Conservation (phyloP, 2,113 vertebrate species). For the Grus americana region DNA sequence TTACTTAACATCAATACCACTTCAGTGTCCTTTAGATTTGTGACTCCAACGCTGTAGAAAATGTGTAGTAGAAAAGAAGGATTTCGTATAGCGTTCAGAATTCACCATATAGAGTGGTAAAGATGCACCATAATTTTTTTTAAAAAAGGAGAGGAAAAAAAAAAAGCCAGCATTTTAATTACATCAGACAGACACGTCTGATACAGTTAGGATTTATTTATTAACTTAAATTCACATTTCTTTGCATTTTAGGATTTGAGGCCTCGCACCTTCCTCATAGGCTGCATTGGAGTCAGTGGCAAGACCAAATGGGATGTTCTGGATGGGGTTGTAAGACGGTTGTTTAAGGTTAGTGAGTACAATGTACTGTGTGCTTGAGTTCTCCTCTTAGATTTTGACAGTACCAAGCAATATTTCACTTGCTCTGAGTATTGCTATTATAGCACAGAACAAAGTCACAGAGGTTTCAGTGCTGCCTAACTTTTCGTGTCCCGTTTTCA, state of each 20-base stretch:
- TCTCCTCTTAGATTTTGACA: accelerated
- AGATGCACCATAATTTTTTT: not conserved
- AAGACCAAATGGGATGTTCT: slow-evolving; percentile 99
- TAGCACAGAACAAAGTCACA: not conserved
- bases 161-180: not conserved
- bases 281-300: slow-evolving; percentile 96
- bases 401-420: not conserved
- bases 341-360: slow-evolving; percentile 89
- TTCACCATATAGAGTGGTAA: not conserved
- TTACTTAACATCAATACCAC: not conserved
- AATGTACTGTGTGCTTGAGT: not conserved
- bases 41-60: not conserved
- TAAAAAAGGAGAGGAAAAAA: too few species aligned
- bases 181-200: not conserved
- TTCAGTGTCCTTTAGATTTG: not conserved
- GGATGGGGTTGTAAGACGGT: slow-evolving; percentile 91
- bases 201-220: not conserved
- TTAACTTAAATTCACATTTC: not conserved
- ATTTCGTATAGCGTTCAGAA: not conserved
- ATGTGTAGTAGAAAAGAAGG: not conserved
- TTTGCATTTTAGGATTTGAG: slow-evolving; percentile 78
- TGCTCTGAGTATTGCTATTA: not conserved
- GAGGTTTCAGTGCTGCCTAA: not conserved
- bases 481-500: not conserved
- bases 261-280: slow-evolving; percentile 88